Percentiles rank a stretch among this genome's conserved stretches.
phyloP scores from a whole-genome alignment of 2,113 vertebrate genomes.

The Nycticryphes semicollaris region DNA sequence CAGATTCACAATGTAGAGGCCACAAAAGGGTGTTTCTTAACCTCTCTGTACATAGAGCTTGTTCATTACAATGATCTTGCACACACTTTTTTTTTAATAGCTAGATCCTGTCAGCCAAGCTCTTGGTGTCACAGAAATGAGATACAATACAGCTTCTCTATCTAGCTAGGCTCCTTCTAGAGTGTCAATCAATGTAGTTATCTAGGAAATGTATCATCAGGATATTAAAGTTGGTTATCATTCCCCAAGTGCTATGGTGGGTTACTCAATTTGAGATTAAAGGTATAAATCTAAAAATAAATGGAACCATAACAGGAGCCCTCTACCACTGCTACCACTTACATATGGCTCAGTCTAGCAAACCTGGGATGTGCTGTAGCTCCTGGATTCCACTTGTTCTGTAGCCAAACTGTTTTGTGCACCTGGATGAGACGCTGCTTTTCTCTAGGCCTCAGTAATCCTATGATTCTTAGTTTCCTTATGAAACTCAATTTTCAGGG shows the following conservation, averaged over 20 bases:
- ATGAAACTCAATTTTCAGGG: conserved; percentile 10
- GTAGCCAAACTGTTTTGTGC: background rate
- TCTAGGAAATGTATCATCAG: background rate
- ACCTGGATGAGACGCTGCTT: background rate
- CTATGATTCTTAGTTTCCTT: background rate
- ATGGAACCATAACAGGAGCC: background rate
- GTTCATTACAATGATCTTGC: background rate
- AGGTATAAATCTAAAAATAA: background rate
- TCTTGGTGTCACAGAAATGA: background rate
- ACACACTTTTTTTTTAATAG: background rate
- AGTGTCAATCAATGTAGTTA: background rate
- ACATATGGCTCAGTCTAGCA: background rate
- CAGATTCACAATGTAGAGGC: background rate
- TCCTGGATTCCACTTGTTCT: background rate
- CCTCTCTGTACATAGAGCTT: background rate
- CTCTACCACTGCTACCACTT: background rate
- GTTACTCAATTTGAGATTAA: background rate
- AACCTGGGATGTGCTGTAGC: background rate
- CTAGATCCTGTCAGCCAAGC: background rate
- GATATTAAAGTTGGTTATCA: background rate
- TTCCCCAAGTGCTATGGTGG: background rate
- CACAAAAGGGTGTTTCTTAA: background rate
- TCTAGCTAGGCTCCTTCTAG: background rate
- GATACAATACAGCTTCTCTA: background rate
- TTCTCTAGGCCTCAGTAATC: background rate